Conservation (phyloP, 2,888 invertebrate species). For the Epicampocera succincta region DNA sequence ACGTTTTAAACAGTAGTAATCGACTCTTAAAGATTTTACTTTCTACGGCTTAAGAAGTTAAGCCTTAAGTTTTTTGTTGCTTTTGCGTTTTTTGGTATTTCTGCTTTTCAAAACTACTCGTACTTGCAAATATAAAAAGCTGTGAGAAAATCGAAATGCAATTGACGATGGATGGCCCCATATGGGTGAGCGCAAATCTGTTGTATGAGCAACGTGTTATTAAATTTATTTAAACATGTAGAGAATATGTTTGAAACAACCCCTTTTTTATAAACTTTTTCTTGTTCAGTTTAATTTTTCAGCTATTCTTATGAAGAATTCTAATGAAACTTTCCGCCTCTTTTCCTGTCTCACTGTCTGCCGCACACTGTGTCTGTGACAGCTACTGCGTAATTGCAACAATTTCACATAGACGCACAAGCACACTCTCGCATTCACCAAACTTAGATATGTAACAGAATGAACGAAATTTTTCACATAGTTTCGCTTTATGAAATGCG, state of each 20-base stretch:
- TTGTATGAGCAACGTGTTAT: slow-evolving; percentile 43
- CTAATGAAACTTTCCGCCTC: slow-evolving; percentile 40
- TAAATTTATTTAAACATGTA: slow-evolving; percentile 42
- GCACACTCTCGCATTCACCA: slow-evolving; percentile 14
- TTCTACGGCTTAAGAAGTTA: no score
- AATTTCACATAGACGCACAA: slow-evolving; percentile 25
- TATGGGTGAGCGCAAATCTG: no score
- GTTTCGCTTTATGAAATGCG: slow-evolving; percentile 53
- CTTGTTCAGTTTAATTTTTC: background rate
- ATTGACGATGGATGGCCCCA: no score
- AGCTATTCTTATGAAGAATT: slow-evolving; percentile 11
- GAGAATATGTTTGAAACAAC: slow-evolving; percentile 8
- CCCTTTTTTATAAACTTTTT: slow-evolving; percentile 26
- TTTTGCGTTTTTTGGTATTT: no score
- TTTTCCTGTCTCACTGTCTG: slow-evolving; percentile 20
- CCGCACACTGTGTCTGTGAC: slow-evolving; percentile 25
- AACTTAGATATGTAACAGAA: slow-evolving; percentile 4
- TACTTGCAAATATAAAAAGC: no score
- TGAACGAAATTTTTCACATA: slow-evolving; percentile 52
- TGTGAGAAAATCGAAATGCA: no score
- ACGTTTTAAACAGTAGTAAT: no score
- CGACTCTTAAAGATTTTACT: no score
- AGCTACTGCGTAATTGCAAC: slow-evolving; percentile 56
- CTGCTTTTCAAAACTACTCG: no score
- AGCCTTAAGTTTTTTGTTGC: no score